Evolutionary conservation across 2,797 vertebrate genomes (phyloP).

Genomic region (Ibycter americanus): DNA sequence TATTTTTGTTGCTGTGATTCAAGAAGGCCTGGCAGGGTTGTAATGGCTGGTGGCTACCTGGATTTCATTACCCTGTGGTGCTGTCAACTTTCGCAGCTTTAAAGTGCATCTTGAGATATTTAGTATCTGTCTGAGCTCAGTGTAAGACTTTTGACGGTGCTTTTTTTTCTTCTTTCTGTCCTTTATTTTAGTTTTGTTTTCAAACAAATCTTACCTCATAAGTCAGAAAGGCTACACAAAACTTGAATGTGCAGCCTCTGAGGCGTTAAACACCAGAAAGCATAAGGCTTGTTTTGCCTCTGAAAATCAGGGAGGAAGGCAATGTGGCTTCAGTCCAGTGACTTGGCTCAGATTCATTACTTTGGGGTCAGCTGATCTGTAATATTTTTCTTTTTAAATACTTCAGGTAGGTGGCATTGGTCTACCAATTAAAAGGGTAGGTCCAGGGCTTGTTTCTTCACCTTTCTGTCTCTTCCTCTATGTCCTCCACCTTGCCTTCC

Average conservation of each 20-base stretch:
- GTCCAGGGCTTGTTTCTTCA: not conserved
- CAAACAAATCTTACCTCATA: not conserved
- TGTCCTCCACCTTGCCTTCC: not conserved
- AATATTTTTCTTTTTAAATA: not conserved
- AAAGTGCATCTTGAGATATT: not conserved
- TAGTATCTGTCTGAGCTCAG: not conserved
- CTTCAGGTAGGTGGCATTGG: not conserved
- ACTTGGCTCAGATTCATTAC: not conserved
- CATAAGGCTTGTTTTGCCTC: not conserved
- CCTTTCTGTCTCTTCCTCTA: not conserved
- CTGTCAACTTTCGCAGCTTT: not conserved
- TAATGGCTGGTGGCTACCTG: not conserved
- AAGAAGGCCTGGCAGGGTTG: not conserved
- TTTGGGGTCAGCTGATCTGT: not conserved
- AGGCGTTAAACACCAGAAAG: not conserved
- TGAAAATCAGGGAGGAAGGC: not conserved
- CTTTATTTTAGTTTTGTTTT: not conserved
- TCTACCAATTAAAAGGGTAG: not conserved
- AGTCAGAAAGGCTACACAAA: not conserved
- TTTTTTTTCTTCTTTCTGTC: not conserved
- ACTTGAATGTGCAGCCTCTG: not conserved
- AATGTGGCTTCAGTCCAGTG: not conserved
- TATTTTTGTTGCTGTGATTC: not conserved
- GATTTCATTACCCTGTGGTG: not conserved
- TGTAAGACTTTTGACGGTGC: not conserved